These are phyloP conservation scores for Leptopilina drosophilae DNA, from an alignment of 2,888 invertebrate species.

Conservation along the genomic window DNA sequence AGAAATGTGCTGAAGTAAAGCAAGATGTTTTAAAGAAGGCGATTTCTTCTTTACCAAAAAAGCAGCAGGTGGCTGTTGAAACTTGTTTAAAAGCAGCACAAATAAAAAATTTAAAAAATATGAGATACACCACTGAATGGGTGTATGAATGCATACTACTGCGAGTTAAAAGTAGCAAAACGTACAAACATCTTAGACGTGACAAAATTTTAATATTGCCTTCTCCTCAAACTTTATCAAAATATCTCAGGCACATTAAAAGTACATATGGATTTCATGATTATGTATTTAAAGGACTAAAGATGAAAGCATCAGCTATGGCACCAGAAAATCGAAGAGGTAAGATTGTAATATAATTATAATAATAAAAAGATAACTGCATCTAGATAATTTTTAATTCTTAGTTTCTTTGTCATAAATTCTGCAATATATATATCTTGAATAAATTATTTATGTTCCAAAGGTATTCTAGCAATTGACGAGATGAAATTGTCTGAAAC, in stretches of 20 bases:
- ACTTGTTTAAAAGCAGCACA: slow-evolving; percentile 37
- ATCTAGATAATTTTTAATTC: too few species aligned
- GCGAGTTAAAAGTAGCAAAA: slow-evolving; percentile 45
- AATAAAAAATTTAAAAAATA: slow-evolving; percentile 39
- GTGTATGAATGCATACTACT: slow-evolving; percentile 48
- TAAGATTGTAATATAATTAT: too few species aligned
- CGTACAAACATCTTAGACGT: slow-evolving; percentile 42
- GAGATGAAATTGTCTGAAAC: too few species aligned
- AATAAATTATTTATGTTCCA: too few species aligned
- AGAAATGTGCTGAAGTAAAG: background rate
- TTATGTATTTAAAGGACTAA: slow-evolving; percentile 43
- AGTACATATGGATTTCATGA: slow-evolving; percentile 41
- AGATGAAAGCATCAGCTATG: slow-evolving; percentile 52
- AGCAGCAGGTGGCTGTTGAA: slow-evolving; percentile 31
- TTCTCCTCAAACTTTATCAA: slow-evolving; percentile 30
- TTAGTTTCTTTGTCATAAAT: too few species aligned
- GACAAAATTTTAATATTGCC: slow-evolving; percentile 48
- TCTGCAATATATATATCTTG: too few species aligned
- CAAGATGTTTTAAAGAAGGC: background rate
- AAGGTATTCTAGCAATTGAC: too few species aligned
- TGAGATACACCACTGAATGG: slow-evolving; percentile 49
- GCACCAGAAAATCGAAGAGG: slow-evolving; percentile 45
- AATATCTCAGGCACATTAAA: slow-evolving; percentile 39
- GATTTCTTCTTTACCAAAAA: slow-evolving; percentile 6
- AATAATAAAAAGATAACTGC: slow-evolving; percentile 15